These are phyloP conservation scores for Malacoctenus gilli DNA, from an alignment of 2,797 vertebrate species.

Conservation along the genomic window DNA sequence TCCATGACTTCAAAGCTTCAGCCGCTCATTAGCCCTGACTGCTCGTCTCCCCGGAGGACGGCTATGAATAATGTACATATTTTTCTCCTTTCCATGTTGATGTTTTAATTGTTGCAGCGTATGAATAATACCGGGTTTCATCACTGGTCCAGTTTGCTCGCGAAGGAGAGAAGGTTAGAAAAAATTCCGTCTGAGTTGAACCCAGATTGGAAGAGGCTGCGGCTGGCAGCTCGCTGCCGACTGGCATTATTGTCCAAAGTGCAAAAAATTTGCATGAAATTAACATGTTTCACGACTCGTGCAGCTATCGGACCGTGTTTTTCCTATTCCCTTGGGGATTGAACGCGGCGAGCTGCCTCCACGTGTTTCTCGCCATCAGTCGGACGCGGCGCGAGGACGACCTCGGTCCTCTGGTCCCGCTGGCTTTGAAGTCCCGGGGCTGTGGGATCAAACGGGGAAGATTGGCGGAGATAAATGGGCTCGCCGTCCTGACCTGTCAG, in stretches of 20 bases:
- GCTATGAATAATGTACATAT: constrained; percentile 76
- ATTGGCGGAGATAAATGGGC: constrained; percentile 54
- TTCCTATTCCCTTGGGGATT: constrained; percentile 9
- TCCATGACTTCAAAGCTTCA: constrained; percentile 76
- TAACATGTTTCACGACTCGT: constrained; percentile 37
- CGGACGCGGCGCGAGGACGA: constrained; percentile 14
- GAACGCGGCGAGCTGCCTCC: constrained; percentile 6
- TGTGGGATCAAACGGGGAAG: constrained; percentile 63
- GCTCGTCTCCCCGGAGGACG: constrained; percentile 65
- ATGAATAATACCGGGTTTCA: constrained; percentile 64
- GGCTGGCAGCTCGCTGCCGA: constrained; percentile 21
- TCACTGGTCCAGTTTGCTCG: constrained; percentile 36
- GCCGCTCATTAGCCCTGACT: constrained; percentile 74
- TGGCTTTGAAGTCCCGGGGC: constrained; percentile 59
- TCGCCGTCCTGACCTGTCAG: constrained; percentile 53
- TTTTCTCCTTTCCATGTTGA: constrained; percentile 61
- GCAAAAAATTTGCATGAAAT: constrained; percentile 47
- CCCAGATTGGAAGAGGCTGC: constrained; percentile 32
- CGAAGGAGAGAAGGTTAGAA: constrained; percentile 23
- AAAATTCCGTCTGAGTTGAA: constrained; percentile 40
- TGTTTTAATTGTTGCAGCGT: constrained; percentile 75
- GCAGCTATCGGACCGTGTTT: constrained; percentile 2
- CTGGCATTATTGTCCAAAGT: constrained; percentile 29
- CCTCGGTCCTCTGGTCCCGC: constrained; percentile 31
- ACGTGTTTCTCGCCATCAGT: constrained; percentile 38